Percentiles rank a stretch among this genome's conserved stretches.
phyloP scores from a whole-genome alignment of 2,113 vertebrate genomes.

The Meleagris gallopavo region DNA sequence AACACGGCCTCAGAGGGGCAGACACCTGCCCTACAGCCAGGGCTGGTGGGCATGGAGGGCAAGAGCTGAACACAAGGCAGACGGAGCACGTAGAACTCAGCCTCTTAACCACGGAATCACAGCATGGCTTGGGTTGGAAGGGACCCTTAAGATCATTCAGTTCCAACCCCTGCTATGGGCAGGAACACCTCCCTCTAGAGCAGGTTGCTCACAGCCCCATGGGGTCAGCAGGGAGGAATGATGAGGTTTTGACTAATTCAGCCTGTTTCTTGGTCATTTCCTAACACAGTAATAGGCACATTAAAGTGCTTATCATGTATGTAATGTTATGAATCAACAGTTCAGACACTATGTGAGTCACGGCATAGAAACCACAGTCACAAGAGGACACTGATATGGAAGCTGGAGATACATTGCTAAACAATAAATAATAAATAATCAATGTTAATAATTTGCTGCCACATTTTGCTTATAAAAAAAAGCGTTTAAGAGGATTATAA shows the following conservation, averaged over 20 bases:
- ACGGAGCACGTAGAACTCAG: neutral
- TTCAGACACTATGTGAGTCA: neutral
- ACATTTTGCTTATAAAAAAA: neutral
- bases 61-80: fast-evolving
- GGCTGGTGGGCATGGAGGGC: neutral
- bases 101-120: neutral
- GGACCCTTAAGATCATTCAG: too few species aligned
- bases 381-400: neutral
- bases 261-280: neutral
- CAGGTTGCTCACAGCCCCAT: too few species aligned
- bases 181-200: too few species aligned
- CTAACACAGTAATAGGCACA: neutral
- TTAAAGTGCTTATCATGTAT: neutral
- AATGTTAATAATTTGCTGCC: neutral
- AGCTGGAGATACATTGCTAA: neutral
- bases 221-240: neutral
- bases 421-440: neutral
- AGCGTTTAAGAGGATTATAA: neutral
- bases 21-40: too few species aligned
- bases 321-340: neutral
- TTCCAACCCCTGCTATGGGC: too few species aligned
- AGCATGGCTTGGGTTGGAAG: too few species aligned
- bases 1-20: too few species aligned
- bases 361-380: neutral
- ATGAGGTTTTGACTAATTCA: neutral